Evolutionary conservation across 2,888 invertebrate genomes (phyloP).

Genomic region (Antheraea yamamai): DNA sequence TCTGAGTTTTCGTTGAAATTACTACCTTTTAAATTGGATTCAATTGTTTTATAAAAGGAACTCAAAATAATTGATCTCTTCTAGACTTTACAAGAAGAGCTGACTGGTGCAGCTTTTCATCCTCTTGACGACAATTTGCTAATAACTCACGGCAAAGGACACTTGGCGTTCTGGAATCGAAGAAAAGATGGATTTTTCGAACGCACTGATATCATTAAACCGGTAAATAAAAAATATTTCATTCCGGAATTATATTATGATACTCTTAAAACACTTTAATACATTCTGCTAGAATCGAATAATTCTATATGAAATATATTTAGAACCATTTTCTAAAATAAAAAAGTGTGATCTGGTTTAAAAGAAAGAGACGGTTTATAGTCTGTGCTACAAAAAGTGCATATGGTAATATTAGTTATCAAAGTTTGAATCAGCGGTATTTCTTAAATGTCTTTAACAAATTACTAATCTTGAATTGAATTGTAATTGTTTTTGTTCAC

Average conservation of each 20-base stretch:
- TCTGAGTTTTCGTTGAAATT: background rate
- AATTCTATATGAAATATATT: background rate
- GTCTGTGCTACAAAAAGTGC: background rate
- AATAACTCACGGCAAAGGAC: slow-evolving; percentile 95
- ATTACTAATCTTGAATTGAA: no score
- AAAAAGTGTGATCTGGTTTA: background rate
- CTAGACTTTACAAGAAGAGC: slow-evolving; percentile 93
- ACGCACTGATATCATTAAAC: slow-evolving; percentile 93
- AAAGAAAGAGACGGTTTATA: background rate
- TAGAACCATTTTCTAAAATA: background rate
- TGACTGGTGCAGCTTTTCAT: slow-evolving; percentile 94
- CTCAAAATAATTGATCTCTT: slow-evolving; percentile 16
- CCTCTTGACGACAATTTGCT: slow-evolving; percentile 95
- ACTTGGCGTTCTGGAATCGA: slow-evolving; percentile 95
- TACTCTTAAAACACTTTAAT: background rate
- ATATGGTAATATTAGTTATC: no score
- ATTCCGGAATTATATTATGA: background rate
- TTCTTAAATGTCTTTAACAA: no score
- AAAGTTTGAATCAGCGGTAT: no score
- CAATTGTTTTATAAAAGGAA: background rate
- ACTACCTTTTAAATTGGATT: background rate
- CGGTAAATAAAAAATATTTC: slow-evolving; percentile 63
- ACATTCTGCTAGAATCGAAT: no score
- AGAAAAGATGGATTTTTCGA: slow-evolving; percentile 95
- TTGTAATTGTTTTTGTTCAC: no score